Evolutionary conservation across 2,888 invertebrate genomes (phyloP).

Genomic region (Conus canariensis): DNA sequence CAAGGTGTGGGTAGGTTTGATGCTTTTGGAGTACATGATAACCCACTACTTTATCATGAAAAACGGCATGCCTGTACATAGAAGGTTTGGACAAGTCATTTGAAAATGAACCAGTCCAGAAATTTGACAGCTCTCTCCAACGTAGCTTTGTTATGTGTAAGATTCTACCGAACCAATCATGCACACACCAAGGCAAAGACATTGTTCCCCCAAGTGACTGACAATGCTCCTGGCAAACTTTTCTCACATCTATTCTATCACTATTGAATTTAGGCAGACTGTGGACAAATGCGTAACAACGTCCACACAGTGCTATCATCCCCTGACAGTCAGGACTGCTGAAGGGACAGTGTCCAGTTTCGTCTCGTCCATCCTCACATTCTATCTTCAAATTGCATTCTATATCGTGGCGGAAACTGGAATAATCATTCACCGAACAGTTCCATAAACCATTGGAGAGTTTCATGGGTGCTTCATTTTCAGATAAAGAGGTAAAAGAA

Average conservation of each 20-base stretch:
- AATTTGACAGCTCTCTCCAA: too few relatives aligned
- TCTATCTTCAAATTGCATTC: neutral
- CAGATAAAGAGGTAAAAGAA: neutral
- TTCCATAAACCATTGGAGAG: neutral
- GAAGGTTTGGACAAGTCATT: neutral
- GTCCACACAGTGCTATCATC: neutral
- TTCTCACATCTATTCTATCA: neutral
- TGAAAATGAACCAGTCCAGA: neutral
- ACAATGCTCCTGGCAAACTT: neutral
- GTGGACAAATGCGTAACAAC: neutral
- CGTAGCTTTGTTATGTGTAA: neutral
- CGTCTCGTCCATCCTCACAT: conserved; percentile 19
- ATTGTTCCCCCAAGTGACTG: neutral
- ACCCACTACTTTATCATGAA: neutral
- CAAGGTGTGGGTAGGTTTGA: too few relatives aligned
- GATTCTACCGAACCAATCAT: neutral
- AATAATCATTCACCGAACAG: neutral
- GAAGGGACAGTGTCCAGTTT: conserved; percentile 17
- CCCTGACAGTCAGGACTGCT: conserved; percentile 2
- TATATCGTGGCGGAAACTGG: neutral
- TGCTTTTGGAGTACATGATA: neutral
- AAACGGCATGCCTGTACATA: neutral
- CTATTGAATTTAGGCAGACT: neutral
- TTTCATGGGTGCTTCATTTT: neutral
- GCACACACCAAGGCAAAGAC: neutral